Evolutionary conservation across 2,113 vertebrate species (phyloP), one percentile per base, ranked within the genome.

Genomic region (Australoheros scitulus): DNA sequence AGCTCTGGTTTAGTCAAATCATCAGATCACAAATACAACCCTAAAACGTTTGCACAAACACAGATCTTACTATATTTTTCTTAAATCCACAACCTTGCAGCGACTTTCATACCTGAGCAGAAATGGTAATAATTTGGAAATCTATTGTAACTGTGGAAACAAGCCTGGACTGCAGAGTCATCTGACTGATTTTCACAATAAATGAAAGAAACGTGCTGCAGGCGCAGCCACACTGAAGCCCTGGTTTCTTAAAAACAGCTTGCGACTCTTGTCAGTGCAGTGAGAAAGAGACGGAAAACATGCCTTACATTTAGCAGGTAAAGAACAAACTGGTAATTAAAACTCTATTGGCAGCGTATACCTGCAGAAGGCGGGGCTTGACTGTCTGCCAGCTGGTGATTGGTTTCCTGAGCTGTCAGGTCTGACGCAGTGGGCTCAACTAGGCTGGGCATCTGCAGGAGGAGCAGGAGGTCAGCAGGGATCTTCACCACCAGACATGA

Each of bases 351-450:
- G 90, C 18, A 3, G 10, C 8, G 29, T 52, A 0, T 92, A 94
- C 94, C 92, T 88, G 80, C 60, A 34, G 81, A 64, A 55, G 88
- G 88, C 38, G 88, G 85, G 83, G 61, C 88, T 58, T 89, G 80
- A 0, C 7, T 18, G 4, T 88, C 84, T 10, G 29, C 64, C 2
- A 20, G 72, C 60, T 84, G 11, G 0, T 88, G 74, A 26, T 72
- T 83, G 87, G 90, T 43, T 74, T 78, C 82, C 80, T 61, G 50
- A 7, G 56, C 47, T 2, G 82, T 78, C 80, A 11, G 77, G 20
- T 80, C 76, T 0, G 63, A 13, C 5, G 61, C 0, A 64, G 50
- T 7, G 36, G 70, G 43, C 18, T 77, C 59, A 7, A 24, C 15
- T 34, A 22, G 77, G 50, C 10, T 1, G 9, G 74, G n/a, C 52